Conservation (phyloP, 2,113 vertebrate genomes). For the Polyodon spathula region DNA sequence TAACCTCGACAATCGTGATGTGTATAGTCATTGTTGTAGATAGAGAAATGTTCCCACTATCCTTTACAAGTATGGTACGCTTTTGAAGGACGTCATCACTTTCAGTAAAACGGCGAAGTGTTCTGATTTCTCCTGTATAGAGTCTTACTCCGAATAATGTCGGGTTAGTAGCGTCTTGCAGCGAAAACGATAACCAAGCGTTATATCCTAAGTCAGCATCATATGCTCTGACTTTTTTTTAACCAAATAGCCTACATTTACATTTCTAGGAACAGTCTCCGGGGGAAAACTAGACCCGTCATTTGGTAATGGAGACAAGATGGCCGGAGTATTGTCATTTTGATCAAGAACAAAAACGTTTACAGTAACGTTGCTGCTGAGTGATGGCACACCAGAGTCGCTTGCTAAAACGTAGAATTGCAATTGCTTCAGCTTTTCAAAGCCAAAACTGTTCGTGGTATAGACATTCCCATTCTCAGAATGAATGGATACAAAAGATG, state of each 20-base stretch:
- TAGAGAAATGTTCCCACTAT: slow-evolving; percentile 34
- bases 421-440: slow-evolving; percentile 27
- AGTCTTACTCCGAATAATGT: slow-evolving; percentile 32
- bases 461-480: slow-evolving; percentile 30
- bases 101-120: slow-evolving; percentile 29
- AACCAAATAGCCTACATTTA: slow-evolving; percentile 32
- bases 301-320: slow-evolving; percentile 29
- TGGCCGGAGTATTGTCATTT: slow-evolving; percentile 36
- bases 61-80: slow-evolving; percentile 33
- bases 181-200: slow-evolving; percentile 29
- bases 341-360: slow-evolving; percentile 37
- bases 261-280: slow-evolving; percentile 31
- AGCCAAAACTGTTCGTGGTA: slow-evolving; percentile 33
- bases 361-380: slow-evolving; percentile 33
- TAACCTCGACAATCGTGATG: slow-evolving; percentile 26
- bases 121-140: slow-evolving; percentile 35
- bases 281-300: slow-evolving; percentile 33
- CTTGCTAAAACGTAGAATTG: slow-evolving; percentile 25
- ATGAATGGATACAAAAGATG: slow-evolving; percentile 26
- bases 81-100: slow-evolving; percentile 30
- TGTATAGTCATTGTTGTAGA: slow-evolving; percentile 31
- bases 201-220: slow-evolving; percentile 40
- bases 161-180: slow-evolving; percentile 28
- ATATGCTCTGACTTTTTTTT: slow-evolving; percentile 33
- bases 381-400: slow-evolving; percentile 29